phyloP scores from a whole-genome alignment of 2,888 invertebrate genomes.

The Neocrepidodera transversa region DNA sequence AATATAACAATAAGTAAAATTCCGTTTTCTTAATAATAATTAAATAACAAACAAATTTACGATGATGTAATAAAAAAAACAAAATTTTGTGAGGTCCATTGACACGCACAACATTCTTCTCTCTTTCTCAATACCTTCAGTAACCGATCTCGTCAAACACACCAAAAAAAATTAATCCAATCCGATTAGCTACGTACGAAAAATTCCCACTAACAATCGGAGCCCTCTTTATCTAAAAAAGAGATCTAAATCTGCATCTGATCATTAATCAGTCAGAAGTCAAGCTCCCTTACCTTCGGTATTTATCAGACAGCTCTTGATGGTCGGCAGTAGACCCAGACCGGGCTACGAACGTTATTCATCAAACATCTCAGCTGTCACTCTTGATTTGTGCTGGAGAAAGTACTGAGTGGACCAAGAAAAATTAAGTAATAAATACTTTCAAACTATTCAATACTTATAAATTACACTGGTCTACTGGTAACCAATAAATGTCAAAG shows the following conservation, averaged over 20 bases:
- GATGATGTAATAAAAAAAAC: no score
- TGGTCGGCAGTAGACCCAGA: conserved; percentile 2
- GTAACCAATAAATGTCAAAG: no score
- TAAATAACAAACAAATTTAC: no score
- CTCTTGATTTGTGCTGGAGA: conserved; percentile 12
- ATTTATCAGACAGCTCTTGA: conserved; percentile 38
- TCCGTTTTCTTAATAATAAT: no score
- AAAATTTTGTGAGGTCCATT: no score
- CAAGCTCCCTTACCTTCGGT: conserved; percentile 36
- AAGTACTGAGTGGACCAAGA: not conserved
- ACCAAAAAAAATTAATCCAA: not conserved
- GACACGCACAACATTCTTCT: no score
- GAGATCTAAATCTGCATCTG: conserved; percentile 32
- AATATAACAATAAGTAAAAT: no score
- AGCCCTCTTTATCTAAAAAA: conserved; percentile 3
- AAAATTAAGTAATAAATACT: not conserved
- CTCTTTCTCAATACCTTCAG: no score
- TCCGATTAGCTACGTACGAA: not conserved
- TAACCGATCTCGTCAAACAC: no score
- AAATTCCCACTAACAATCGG: not conserved
- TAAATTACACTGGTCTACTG: no score
- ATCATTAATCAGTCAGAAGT: conserved; percentile 45
- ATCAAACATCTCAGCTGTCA: conserved; percentile 43
- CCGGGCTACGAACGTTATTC: conserved; percentile 38
- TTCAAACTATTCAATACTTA: no score